Evolutionary conservation across 2,797 vertebrate species (phyloP).

Genomic region (Oreochromis grahami): DNA sequence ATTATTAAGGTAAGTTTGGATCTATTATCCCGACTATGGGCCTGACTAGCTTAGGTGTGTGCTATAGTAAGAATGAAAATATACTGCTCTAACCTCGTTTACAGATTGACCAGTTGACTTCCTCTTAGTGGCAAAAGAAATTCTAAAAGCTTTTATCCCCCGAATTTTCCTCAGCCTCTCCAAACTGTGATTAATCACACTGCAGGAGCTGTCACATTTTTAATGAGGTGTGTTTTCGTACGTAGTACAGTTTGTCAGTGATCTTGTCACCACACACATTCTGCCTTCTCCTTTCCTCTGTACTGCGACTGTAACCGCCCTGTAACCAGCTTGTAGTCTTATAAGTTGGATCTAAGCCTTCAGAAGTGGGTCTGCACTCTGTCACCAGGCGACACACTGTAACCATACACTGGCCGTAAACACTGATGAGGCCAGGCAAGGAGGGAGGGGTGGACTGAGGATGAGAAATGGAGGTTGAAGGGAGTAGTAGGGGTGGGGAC

Average conservation of each 20-base stretch:
- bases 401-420: slow-evolving; percentile 67
- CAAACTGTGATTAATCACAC: slow-evolving; percentile 51
- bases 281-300: background rate
- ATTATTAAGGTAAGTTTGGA: background rate
- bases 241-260: slow-evolving; percentile 29
- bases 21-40: background rate
- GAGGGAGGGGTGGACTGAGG: background rate
- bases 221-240: slow-evolving; percentile 54
- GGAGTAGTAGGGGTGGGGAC: background rate
- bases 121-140: slow-evolving; percentile 4
- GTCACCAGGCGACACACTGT: slow-evolving; percentile 61
- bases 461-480: background rate
- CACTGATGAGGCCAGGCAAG: slow-evolving; percentile 25
- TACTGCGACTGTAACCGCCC: background rate
- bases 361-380: slow-evolving; percentile 63
- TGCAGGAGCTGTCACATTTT: slow-evolving; percentile 46
- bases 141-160: slow-evolving; percentile 29
- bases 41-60: background rate
- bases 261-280: slow-evolving; percentile 32
- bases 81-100: background rate
- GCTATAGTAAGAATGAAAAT: background rate
- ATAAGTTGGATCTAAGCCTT: slow-evolving; percentile 39
- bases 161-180: slow-evolving; percentile 5
- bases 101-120: slow-evolving; percentile 4
- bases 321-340: slow-evolving; percentile 34